Percentiles rank a stretch among this genome's conserved stretches.
Conservation (phyloP, 2,113 vertebrate species). For the Pseudopodoces humilis region DNA sequence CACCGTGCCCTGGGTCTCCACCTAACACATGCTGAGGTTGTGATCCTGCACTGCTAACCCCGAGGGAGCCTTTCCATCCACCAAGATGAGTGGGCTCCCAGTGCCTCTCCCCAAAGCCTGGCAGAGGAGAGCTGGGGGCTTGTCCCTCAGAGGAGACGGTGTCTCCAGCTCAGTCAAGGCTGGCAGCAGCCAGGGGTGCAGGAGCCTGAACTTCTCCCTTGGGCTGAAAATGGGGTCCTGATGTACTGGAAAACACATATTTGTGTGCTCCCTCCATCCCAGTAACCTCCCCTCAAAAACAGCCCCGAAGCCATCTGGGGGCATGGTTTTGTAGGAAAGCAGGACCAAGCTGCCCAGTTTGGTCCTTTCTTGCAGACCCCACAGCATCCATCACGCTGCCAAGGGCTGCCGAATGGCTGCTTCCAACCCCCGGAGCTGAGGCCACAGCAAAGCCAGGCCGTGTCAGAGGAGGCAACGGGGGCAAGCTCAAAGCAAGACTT, state of each 20-base stretch:
- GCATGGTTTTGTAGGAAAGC: not conserved
- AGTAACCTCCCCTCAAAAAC: not conserved
- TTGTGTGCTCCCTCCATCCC: not conserved
- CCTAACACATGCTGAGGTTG: not conserved
- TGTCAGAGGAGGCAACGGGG: not conserved
- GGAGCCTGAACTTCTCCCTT: not conserved
- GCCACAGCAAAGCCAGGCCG: not conserved
- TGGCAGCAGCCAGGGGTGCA: not conserved
- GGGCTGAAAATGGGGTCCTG: not conserved
- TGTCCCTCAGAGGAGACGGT: not conserved
- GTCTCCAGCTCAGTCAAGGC: not conserved
- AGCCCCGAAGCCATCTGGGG: not conserved
- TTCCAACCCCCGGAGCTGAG: rapidly evolving
- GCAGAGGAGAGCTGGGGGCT: not conserved
- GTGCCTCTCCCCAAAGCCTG: not conserved
- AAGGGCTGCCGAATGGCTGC: not conserved
- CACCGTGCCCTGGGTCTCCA: not conserved
- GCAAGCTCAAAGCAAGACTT: not conserved
- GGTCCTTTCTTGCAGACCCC: not conserved
- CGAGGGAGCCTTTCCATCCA: not conserved
- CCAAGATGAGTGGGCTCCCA: too few species aligned
- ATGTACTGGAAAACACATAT: not conserved
- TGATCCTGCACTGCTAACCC: not conserved
- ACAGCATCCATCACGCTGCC: not conserved
- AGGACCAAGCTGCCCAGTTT: not conserved